These are phyloP conservation scores for Pseudachorutes palmiensis DNA, from an alignment of 1,140 invertebrate genomes.

Conservation along the genomic window DNA sequence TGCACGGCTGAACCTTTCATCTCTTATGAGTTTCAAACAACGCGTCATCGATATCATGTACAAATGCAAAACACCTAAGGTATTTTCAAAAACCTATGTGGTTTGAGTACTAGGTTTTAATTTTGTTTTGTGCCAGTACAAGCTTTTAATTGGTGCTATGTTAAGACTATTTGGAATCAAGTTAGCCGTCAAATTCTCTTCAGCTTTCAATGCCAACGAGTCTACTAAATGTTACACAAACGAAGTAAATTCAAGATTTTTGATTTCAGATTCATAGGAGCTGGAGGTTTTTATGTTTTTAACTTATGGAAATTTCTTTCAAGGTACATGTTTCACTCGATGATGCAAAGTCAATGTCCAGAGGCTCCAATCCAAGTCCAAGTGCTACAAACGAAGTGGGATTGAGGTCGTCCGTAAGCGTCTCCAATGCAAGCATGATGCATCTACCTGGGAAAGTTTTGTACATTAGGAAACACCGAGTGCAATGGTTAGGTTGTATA, in stretches of 20 bases:
- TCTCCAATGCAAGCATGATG: background rate
- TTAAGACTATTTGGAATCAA: background rate
- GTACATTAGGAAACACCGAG: background rate
- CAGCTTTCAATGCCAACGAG: background rate
- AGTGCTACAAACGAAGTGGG: background rate
- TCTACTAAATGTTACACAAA: background rate
- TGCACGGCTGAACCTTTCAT: constrained; percentile 53
- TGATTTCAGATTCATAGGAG: too few species aligned
- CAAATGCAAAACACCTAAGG: constrained; percentile 29
- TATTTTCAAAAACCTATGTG: background rate
- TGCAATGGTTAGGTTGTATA: too few species aligned
- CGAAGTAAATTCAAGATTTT: background rate
- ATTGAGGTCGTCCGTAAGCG: too few species aligned
- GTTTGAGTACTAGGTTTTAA: background rate
- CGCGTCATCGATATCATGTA: constrained; percentile 21
- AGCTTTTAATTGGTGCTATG: background rate
- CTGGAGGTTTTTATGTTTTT: too few species aligned
- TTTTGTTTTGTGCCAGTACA: background rate
- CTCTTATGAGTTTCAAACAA: constrained; percentile 20
- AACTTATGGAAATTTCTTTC: too few species aligned
- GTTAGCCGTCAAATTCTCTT: background rate
- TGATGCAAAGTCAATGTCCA: too few species aligned
- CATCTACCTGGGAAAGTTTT: background rate
- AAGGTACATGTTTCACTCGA: too few species aligned
- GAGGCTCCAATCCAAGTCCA: background rate